These are phyloP conservation scores for Calameuta filiformis DNA, from an alignment of 2,888 invertebrate species.

Conservation along the genomic window DNA sequence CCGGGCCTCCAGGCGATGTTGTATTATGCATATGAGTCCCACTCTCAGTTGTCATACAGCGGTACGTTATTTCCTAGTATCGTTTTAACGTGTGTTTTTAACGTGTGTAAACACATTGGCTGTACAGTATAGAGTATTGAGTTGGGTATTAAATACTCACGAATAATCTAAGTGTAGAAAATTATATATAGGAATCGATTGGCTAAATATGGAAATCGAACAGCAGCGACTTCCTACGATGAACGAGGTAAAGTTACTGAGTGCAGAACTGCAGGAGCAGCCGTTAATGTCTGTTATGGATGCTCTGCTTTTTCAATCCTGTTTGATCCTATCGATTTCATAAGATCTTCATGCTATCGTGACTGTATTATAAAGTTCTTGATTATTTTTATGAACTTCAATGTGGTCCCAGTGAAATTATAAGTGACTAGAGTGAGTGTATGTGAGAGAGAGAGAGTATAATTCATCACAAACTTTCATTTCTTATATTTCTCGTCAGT, in stretches of 20 bases:
- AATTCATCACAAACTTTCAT: not conserved
- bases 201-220: not conserved
- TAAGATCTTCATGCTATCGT: not conserved
- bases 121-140: not conserved
- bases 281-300: not conserved
- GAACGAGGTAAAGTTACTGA: not conserved
- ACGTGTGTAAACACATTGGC: not conserved
- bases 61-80: not conserved
- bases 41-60: not conserved
- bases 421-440: not conserved
- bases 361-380: not conserved
- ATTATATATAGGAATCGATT: not conserved
- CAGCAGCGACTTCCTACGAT: not conserved
- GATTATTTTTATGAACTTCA: not conserved
- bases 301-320: not conserved
- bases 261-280: not conserved
- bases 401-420: not conserved
- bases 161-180: not conserved
- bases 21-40: not conserved
- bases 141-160: not conserved
- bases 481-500: not conserved
- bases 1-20: conserved; percentile 29
- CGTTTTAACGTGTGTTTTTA: not conserved
- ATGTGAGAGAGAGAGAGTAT: not conserved
- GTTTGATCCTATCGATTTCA: not conserved